phyloP scores from a whole-genome alignment of 2,888 invertebrate species.

The Drosophila buzzatii region DNA sequence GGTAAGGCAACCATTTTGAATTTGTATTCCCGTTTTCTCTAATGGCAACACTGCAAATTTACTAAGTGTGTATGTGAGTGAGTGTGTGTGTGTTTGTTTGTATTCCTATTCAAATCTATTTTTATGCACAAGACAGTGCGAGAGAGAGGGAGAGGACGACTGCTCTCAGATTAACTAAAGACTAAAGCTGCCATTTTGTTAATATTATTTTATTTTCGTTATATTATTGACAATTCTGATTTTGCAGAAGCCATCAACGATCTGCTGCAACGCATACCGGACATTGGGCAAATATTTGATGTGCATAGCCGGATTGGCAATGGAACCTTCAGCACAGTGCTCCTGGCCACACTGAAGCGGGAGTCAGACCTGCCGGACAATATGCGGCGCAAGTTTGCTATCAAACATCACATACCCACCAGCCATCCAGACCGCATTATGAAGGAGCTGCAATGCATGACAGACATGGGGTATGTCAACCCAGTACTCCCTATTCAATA shows the following conservation, averaged over 20 bases:
- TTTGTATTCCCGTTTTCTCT: slow-evolving; percentile 1
- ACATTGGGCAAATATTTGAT: slow-evolving; percentile 88
- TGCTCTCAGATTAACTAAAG: slow-evolving; percentile 17
- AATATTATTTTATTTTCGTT: neutral
- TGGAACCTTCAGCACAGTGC: slow-evolving; percentile 95
- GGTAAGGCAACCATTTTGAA: slow-evolving; percentile 60
- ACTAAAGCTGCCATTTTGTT: neutral
- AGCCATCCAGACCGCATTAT: slow-evolving; percentile 93
- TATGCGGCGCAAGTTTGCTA: slow-evolving; percentile 89
- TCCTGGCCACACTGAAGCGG: slow-evolving; percentile 88
- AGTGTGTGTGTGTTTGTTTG: slow-evolving; percentile 8
- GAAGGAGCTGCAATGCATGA: slow-evolving; percentile 92
- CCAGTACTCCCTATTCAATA: neutral
- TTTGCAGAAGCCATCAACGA: slow-evolving; percentile 82
- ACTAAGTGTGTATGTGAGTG: slow-evolving; percentile 4
- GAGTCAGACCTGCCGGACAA: slow-evolving; percentile 84
- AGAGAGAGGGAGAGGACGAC: neutral
- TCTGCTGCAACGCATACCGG: slow-evolving; percentile 86
- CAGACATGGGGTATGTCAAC: slow-evolving; percentile 89
- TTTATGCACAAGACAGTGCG: slow-evolving; percentile 38
- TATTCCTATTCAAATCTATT: slow-evolving; percentile 50
- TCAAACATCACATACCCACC: slow-evolving; percentile 95
- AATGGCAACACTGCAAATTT: slow-evolving; percentile 4
- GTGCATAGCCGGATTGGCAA: slow-evolving; percentile 91
- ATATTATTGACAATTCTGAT: neutral